Base-by-base conservation (phyloP, 2,888 invertebrate species). In the Oxycera nigricornis region DNA sequence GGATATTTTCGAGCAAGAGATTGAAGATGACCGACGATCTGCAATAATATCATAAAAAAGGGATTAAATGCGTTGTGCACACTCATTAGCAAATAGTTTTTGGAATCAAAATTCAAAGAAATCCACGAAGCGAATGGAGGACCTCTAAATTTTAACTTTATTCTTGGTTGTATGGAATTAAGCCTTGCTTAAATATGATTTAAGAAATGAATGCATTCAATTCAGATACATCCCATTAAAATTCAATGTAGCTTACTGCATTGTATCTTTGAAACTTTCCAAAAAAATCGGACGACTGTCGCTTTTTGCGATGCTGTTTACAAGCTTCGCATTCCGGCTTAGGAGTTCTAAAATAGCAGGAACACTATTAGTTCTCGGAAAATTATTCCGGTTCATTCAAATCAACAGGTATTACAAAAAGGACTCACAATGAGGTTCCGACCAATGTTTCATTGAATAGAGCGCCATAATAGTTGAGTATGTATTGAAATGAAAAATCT, bases 261-360 rank as follows among this genome's bases (percentile, higher is more conserved):
- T 78, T 78, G 62, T 85, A 84, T 59, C 85, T 81, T 1, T 85
- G 84, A 75, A 81, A 85, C 76, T 79, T 81, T n/a, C 80, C 77
- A 73, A 83, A 85, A 78, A 85, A 83, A 26, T 83, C 81, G 4
- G 82, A 79, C 0, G 84, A 78, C 77, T 85, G 85, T 7, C 85
- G 79, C 17, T 81, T 81, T 11, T 78, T 72, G 1, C 85, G 80
- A n/a, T 77, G 81, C n/a, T 78, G 78, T 2, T 81, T 78, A 52
- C 82, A 82, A 46, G 80, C 75, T 9, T 78, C 79, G 6, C 74
- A 76, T 26, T 17, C 9, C n/a, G n/a, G n/a, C n/a, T n/a, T n/a
- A n/a, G 28, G 9, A 46, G 46, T 31, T 35, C 73, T 73, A 7
- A 14, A 73, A 67, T 41, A 20, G 1, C n/a, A n/a, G n/a, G n/a